Base-by-base conservation (phyloP, 2,797 vertebrate genomes). In the Tarsius wallacei region DNA sequence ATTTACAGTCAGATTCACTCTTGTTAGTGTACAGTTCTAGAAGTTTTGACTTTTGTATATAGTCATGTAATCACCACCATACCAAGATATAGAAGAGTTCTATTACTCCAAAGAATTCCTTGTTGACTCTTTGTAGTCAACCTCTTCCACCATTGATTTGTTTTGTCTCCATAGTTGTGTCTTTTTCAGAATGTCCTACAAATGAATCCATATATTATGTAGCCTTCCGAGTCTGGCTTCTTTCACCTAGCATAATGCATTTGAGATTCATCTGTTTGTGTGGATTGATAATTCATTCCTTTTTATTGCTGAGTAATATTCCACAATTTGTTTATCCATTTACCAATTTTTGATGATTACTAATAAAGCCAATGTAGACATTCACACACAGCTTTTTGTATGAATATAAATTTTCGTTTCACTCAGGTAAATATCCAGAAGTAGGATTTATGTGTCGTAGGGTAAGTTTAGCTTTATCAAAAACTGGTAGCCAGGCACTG, bases 291-390 rank as follows among this genome's bases (percentile, higher is more conserved):
- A 73, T 82, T 49, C 26, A 17, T 86, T 90, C 66, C 53, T 94
- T 97, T 93, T 81, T 89, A 77, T 96, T 90, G 51, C 83, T 55
- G 64, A 94, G n/a, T 96, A 82, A 66, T 82, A 90, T 59, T 94
- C 36, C 66, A 82, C 17, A 80, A 26, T 74, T 89, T 95, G 31
- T 77, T 88, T 96, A 66, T 78, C 15, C 15, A 49, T 73, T 91
- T 16, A 22, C 14, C 42, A 93, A 51, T 22, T 96, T 73, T 93
- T 0, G 7, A 55, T 63, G 59, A 57, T 97, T 87, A 47, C 63
- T 63, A 96, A 24, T 85, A 86, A 76, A 91, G 57, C 68, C 28
- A 85, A 49, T 64, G n/a, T 64, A 73, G 93, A 85, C n/a, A 89
- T 78, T 95, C 26, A n/a, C 28, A 87, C 31, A 76, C 22, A 64